These are phyloP conservation scores for Gari tellinella DNA, from an alignment of 2,888 invertebrate species.

Conservation along the genomic window DNA sequence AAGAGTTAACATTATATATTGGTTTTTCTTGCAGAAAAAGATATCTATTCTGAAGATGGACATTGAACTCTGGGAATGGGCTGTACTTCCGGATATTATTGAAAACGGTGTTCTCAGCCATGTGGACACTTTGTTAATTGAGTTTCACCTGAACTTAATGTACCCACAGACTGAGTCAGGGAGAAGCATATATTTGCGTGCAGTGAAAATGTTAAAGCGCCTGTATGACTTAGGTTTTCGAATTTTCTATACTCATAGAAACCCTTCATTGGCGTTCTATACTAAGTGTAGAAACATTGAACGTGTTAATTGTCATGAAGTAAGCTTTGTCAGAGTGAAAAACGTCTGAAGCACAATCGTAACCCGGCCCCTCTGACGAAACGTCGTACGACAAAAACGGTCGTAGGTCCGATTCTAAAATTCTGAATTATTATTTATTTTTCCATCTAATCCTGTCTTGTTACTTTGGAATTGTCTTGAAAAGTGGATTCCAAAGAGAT, in stretches of 20 bases:
- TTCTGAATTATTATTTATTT: too few species aligned
- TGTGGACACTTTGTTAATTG: slow-evolving; percentile 61
- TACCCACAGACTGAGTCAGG: slow-evolving; percentile 54
- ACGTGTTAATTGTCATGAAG: slow-evolving; percentile 28
- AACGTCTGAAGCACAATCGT: neutral
- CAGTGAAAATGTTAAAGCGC: slow-evolving; percentile 56
- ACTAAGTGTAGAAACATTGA: slow-evolving; percentile 18
- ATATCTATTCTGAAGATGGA: slow-evolving; percentile 67
- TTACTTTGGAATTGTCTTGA: too few species aligned
- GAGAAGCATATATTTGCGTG: slow-evolving; percentile 55
- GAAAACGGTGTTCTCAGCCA: slow-evolving; percentile 36
- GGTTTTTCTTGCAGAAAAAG: slow-evolving; percentile 13
- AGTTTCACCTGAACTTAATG: slow-evolving; percentile 63
- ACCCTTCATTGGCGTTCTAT: slow-evolving; percentile 53
- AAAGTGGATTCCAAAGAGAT: too few species aligned
- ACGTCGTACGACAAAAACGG: too few species aligned
- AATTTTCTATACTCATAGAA: slow-evolving; percentile 68
- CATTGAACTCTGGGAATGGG: slow-evolving; percentile 73
- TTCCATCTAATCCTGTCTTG: too few species aligned
- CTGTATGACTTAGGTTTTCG: slow-evolving; percentile 65
- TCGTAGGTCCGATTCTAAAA: too few species aligned
- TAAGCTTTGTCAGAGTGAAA: slow-evolving; percentile 21
- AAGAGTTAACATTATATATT: too few species aligned
- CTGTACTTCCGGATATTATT: slow-evolving; percentile 62
- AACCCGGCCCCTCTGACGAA: too few species aligned